phyloP scores from a whole-genome alignment of 2,888 invertebrate species.

The Lepidocyrtinus sp. region DNA sequence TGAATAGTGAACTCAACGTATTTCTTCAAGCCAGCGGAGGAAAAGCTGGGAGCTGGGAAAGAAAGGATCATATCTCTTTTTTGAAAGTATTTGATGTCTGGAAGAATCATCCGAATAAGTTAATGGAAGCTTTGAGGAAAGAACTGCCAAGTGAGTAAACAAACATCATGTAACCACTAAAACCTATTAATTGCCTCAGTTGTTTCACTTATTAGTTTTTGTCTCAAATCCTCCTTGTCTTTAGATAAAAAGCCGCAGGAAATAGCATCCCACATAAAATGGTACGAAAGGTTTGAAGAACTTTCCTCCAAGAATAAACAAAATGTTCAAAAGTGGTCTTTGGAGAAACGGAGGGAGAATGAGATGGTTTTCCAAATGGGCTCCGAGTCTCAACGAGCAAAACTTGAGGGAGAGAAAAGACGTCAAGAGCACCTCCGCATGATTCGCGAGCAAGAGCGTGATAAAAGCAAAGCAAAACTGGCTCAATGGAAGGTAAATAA shows the following conservation, averaged over 20 bases:
- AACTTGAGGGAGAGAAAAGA: constrained; percentile 57
- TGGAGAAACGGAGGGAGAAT: constrained; percentile 50
- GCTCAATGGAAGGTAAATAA: constrained; percentile 46
- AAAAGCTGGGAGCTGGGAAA: constrained; percentile 60
- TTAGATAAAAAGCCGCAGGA: constrained; percentile 55
- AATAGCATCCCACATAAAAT: constrained; percentile 60
- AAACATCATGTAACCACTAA: neutral
- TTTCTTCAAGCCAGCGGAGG: constrained; percentile 64
- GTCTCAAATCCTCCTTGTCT: neutral
- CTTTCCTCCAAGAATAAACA: constrained; percentile 50
- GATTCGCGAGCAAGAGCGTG: constrained; percentile 56
- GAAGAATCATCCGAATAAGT: constrained; percentile 37
- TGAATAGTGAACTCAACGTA: constrained; percentile 26
- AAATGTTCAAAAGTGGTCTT: constrained; percentile 60
- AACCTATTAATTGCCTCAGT: neutral
- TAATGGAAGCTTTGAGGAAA: constrained; percentile 40
- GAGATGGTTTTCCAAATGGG: constrained; percentile 61
- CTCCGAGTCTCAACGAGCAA: constrained; percentile 47
- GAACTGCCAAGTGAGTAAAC: constrained; percentile 33
- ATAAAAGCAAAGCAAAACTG: constrained; percentile 33
- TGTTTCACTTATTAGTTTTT: neutral
- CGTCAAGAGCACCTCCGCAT: constrained; percentile 52
- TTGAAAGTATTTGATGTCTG: constrained; percentile 35
- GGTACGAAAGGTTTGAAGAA: constrained; percentile 60
- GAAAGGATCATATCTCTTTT: constrained; percentile 54